Evolutionary conservation across 2,113 vertebrate species (phyloP).

Genomic region (Phalacrocorax aristotelis): DNA sequence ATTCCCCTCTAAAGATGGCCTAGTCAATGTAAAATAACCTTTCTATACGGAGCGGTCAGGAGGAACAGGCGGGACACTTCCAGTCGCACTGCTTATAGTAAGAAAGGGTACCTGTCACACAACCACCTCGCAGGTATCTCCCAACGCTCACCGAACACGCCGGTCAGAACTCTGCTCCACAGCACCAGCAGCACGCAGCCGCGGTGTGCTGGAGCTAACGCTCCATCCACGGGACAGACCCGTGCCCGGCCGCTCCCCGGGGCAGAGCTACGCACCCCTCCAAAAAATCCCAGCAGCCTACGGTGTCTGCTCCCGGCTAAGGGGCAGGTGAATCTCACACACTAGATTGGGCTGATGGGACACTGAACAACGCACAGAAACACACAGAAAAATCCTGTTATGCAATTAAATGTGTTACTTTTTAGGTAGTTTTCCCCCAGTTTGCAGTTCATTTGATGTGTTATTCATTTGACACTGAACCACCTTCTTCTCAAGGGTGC

Average conservation of each 20-base stretch:
- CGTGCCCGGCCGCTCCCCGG: not conserved
- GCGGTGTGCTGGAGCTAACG: accelerated
- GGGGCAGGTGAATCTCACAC: not conserved
- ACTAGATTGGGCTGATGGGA: no score
- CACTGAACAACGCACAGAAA: not conserved
- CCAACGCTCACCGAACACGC: not conserved
- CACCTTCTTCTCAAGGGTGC: not conserved
- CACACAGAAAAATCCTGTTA: accelerated
- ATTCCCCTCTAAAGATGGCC: not conserved
- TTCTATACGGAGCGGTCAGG: accelerated
- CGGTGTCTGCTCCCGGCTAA: accelerated
- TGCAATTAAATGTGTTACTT: not conserved
- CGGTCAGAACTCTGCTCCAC: not conserved
- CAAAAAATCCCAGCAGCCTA: not conserved
- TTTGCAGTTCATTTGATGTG: not conserved
- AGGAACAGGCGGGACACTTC: not conserved
- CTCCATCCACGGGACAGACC: not conserved
- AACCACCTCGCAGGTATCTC: not conserved
- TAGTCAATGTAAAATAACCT: not conserved
- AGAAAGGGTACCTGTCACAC: not conserved
- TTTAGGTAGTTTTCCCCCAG: not conserved
- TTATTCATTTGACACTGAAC: not conserved
- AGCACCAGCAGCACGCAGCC: accelerated
- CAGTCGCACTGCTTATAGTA: not conserved
- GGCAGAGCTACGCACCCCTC: not conserved